Evolutionary conservation across 2,113 vertebrate species (phyloP).

Genomic region (Petaurus breviceps): DNA sequence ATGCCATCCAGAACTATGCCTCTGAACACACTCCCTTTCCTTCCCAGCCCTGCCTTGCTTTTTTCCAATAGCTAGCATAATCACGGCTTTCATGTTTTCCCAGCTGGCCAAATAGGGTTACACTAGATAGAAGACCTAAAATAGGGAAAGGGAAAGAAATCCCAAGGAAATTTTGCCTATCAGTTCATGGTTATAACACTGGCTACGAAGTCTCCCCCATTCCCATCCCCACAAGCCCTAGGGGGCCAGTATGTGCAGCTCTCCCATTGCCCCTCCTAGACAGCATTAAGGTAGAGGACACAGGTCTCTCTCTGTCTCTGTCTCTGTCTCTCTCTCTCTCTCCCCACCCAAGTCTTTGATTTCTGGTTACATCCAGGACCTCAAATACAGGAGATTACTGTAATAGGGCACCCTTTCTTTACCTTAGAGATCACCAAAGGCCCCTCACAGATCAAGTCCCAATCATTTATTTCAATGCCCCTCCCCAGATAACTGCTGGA

Average conservation of each 20-base stretch:
- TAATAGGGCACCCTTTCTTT: neutral
- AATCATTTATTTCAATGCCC: neutral
- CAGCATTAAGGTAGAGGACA: neutral
- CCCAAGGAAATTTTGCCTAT: conserved; percentile 26
- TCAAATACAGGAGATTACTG: neutral
- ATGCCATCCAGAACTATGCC: conserved; percentile 26
- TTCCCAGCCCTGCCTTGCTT: conserved; percentile 13
- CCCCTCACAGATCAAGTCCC: neutral
- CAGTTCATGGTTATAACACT: neutral
- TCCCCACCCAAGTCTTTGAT: neutral
- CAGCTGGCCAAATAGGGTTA: neutral
- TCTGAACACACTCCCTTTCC: conserved; percentile 1
- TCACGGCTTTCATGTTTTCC: conserved; percentile 8
- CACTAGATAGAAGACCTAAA: conserved; percentile 32
- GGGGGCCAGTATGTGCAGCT: neutral
- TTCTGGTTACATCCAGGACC: neutral
- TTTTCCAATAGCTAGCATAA: conserved; percentile 24
- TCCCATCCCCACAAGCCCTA: neutral
- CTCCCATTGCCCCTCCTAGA: neutral
- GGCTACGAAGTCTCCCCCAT: neutral
- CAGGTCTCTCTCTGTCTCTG: neutral
- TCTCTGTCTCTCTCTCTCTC: neutral
- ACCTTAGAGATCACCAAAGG: neutral
- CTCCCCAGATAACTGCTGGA: no score
- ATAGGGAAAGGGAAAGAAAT: conserved; percentile 33